A percentile compares a stretch with the other conserved stretches of the same genome.
These are phyloP conservation scores for Noctilio leporinus DNA, from an alignment of 2,113 vertebrate genomes.

Conservation along the genomic window DNA sequence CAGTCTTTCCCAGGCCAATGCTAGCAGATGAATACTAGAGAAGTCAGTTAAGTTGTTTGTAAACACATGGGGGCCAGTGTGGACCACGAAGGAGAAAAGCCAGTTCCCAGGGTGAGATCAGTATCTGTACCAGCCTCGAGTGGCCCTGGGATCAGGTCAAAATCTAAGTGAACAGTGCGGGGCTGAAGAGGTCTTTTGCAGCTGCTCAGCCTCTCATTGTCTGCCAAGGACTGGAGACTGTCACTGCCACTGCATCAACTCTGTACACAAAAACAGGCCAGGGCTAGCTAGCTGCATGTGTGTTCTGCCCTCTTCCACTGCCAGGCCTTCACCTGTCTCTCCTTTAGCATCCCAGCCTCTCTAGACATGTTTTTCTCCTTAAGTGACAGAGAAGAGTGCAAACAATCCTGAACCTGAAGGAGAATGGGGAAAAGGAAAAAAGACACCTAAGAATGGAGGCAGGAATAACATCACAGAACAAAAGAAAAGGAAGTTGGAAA, in stretches of 20 bases:
- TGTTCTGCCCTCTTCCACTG: slow-evolving; percentile 51
- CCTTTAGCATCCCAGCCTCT: slow-evolving; percentile 79
- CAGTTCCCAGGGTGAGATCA: slow-evolving; percentile 83
- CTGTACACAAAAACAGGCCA: slow-evolving; percentile 88
- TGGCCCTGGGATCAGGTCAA: slow-evolving; percentile 81
- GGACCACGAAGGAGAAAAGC: slow-evolving; percentile 72
- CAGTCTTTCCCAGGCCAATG: background rate
- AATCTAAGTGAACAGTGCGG: slow-evolving; percentile 90
- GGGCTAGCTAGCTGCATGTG: slow-evolving; percentile 83
- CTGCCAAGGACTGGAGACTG: slow-evolving; percentile 83
- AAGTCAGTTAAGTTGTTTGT: slow-evolving; percentile 81
- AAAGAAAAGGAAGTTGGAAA: slow-evolving; percentile 80
- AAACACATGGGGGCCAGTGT: slow-evolving; percentile 60
- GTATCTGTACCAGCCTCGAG: slow-evolving; percentile 78
- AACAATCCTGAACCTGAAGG: slow-evolving; percentile 73
- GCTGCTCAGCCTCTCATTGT: slow-evolving; percentile 91
- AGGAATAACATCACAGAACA: slow-evolving; percentile 73
- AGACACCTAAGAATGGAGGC: slow-evolving; percentile 56
- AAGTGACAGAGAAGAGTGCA: slow-evolving; percentile 82
- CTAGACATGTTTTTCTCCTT: slow-evolving; percentile 81
- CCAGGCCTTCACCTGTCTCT: slow-evolving; percentile 78
- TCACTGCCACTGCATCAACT: slow-evolving; percentile 82
- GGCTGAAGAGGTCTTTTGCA: slow-evolving; percentile 89
- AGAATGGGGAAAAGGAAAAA: background rate
- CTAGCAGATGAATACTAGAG: slow-evolving; percentile 66